Percentiles rank a stretch among this genome's conserved stretches.
Conservation (phyloP, 1,140 invertebrate genomes). For the Anastatus disparis region DNA sequence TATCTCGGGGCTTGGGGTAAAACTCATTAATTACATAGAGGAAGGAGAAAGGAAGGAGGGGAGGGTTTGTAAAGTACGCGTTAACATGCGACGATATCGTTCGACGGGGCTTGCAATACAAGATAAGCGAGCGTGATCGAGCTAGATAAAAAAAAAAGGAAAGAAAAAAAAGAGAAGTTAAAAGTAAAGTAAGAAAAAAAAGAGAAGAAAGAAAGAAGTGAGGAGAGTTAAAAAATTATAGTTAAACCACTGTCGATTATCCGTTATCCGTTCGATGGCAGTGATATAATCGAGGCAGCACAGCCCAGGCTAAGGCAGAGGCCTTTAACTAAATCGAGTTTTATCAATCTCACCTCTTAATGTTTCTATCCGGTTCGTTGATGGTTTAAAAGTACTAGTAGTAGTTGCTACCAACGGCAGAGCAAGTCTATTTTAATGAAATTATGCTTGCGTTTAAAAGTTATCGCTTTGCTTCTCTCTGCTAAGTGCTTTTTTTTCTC, state of each 20-base stretch:
- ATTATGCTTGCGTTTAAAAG: constrained; percentile 32
- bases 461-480: constrained; percentile 10
- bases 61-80: neutral
- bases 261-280: neutral
- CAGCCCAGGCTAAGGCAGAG: too few relatives aligned
- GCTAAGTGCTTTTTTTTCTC: constrained; percentile 20
- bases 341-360: constrained; percentile 24
- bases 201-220: neutral
- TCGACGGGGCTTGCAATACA: neutral
- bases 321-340: constrained; percentile 22
- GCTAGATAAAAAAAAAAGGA: too few relatives aligned
- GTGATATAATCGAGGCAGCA: constrained; percentile 11
- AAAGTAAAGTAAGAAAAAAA: constrained; percentile 7
- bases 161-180: too few relatives aligned
- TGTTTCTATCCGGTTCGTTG: neutral
- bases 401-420: too few relatives aligned
- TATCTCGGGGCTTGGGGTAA: constrained; percentile 9
- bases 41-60: too few relatives aligned
- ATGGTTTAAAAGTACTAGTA: too few relatives aligned
- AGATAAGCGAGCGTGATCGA: too few relatives aligned
- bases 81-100: neutral
- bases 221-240: neutral
- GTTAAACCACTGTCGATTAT: neutral
- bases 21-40: constrained; percentile 50
- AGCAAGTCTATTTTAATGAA: constrained; percentile 12